These are phyloP conservation scores for Acomys russatus DNA, from an alignment of 2,797 vertebrate genomes.

Conservation along the genomic window DNA sequence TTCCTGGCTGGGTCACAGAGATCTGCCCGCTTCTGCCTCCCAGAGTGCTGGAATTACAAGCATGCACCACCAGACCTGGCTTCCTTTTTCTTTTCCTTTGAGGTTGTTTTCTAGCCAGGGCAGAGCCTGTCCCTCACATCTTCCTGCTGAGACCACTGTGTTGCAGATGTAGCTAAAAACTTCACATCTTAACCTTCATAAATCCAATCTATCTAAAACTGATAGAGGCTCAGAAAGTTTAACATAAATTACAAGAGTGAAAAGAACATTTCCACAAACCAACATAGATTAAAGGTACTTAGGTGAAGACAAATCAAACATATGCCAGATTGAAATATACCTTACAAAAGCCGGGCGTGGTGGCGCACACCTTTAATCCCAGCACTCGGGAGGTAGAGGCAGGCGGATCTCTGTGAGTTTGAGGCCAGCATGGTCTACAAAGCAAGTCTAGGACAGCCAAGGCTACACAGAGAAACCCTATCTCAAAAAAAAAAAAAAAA, in stretches of 20 bases:
- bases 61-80: neutral
- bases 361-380: too few relatives aligned
- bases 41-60: too few relatives aligned
- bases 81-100: neutral
- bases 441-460: too few relatives aligned
- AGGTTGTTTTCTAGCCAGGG: neutral
- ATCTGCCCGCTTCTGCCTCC: too few relatives aligned
- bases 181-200: conserved; percentile 49
- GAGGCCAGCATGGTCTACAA: too few relatives aligned
- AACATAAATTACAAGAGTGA: conserved; percentile 1
- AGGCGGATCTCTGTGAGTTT: too few relatives aligned
- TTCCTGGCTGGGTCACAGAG: neutral
- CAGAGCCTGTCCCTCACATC: neutral
- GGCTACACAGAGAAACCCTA: too few relatives aligned
- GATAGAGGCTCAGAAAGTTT: neutral
- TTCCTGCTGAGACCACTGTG: neutral
- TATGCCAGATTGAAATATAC: neutral
- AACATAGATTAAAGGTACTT: conserved; percentile 12
- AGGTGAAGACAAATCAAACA: conserved; percentile 34
- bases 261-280: conserved; percentile 51
- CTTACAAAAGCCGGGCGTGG: neutral
- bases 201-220: neutral
- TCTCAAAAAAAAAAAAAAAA: too few relatives aligned
- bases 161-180: neutral
- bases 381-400: too few relatives aligned